Evolutionary conservation across 30 jellyfish, hydroid and myxozoan genomes (phyloP).

Genomic region (Cassiopea xamachana): DNA sequence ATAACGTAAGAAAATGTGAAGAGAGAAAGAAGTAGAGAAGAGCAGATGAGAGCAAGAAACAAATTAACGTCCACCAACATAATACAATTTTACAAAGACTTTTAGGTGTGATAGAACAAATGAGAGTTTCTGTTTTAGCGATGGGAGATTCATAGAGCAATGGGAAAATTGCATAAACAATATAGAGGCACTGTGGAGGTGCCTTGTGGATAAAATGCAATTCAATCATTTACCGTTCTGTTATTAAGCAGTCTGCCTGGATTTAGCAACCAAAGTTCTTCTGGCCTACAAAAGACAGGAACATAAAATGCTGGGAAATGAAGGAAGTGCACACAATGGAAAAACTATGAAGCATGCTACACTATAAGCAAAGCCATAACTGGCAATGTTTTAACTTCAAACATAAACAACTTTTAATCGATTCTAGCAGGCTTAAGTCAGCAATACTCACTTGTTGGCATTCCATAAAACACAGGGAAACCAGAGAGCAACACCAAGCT

Average conservation of each 20-base stretch:
- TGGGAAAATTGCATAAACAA: not conserved
- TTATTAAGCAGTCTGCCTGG: constrained; percentile 72
- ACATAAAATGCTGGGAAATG: not conserved
- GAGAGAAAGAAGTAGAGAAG: no score
- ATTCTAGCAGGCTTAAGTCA: no score
- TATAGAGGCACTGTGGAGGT: not conserved
- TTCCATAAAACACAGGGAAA: constrained; percentile 97
- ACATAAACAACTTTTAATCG: no score
- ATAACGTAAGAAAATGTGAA: no score
- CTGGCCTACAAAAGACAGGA: constrained; percentile 64
- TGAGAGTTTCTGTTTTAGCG: no score
- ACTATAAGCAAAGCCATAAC: not conserved
- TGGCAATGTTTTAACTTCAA: not conserved
- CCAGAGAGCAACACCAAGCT: constrained; percentile 95
- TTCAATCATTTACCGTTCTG: constrained; percentile 18
- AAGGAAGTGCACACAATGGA: not conserved
- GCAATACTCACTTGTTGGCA: constrained; percentile 73
- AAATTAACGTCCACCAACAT: no score
- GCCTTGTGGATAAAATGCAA: not conserved
- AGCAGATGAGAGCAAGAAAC: no score
- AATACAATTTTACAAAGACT: no score
- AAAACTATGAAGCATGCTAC: not conserved
- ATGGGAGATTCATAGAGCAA: no score
- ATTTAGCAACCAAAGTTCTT: constrained; percentile 89
- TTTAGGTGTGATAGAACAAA: no score